Evolutionary conservation across 2,888 invertebrate species (phyloP), one percentile per base, ranked within the genome.

Genomic region (Drosophila rubida): DNA sequence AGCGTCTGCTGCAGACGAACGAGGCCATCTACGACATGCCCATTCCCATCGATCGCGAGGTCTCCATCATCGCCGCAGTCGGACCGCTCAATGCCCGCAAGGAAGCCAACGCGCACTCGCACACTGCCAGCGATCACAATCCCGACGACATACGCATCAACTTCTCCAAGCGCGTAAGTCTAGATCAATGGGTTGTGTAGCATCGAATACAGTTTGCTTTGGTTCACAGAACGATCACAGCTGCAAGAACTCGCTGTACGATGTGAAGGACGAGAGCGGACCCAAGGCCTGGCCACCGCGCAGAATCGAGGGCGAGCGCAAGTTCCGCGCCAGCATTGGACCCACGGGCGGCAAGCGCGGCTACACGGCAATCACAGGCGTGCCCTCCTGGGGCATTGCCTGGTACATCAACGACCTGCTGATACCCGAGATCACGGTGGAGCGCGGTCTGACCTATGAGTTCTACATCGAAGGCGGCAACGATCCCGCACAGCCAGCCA

Each of bases 381-480:
- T 94, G 78, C 95, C 96, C 5, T 96, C 96, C 0, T 97, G 97
- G 96, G 97, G 97, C 61, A 96, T 97, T 71, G 96, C 97, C 14
- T 98, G 97, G 97, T 98, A 97, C 93, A 95, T 98, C 89, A 97
- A 98, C 92, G 97, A 97, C 87, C 93, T 95, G 74, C 94, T 98
- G 16, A 97, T 97, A 74, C 98, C 98, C 0, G 97, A 98, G 92
- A 93, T 98, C 27, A 96, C 95, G 53, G 96, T 98, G 67, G 96
- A 97, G 90, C 93, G 97, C 45, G 97, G 97, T 2, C 94, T 95
- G 89, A 96, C 95, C 0, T 97, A 98, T 92, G 96, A 95, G 30
- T 98, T 98, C 91, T 91, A 94, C 22, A 95, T 98, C 0, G 97
- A 98, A 92, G 97, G 97, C 37, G 97, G 97, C 7, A 94, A 95